Percentiles rank a stretch among this genome's conserved stretches.
These are phyloP conservation scores for Zapus hudsonius DNA, from an alignment of 2,113 vertebrate genomes.

Conservation along the genomic window DNA sequence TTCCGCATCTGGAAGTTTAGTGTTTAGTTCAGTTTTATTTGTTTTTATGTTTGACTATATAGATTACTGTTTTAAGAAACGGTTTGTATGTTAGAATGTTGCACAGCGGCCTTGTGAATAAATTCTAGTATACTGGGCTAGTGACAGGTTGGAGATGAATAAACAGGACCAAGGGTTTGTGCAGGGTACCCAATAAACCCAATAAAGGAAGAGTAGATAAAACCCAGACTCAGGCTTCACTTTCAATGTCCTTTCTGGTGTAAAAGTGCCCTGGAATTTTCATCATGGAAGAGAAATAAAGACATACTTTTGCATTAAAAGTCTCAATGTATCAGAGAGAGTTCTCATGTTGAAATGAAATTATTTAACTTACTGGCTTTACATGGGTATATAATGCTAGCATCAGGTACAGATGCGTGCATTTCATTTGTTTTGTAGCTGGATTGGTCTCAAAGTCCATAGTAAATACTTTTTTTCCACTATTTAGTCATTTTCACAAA, in stretches of 20 bases:
- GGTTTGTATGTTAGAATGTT: neutral
- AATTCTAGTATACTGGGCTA: neutral
- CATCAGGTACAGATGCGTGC: neutral
- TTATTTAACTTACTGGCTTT: too few relatives aligned
- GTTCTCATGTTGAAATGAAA: neutral
- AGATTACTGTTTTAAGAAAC: neutral
- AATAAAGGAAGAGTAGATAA: neutral
- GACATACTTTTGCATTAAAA: neutral
- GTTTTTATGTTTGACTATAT: slow-evolving; percentile 1
- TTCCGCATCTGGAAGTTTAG: neutral
- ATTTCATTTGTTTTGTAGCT: neutral
- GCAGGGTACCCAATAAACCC: neutral
- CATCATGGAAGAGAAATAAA: neutral
- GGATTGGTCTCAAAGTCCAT: neutral
- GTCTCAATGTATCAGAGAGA: neutral
- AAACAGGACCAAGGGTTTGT: neutral
- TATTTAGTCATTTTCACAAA: neutral
- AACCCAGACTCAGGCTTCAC: neutral
- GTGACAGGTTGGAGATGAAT: neutral
- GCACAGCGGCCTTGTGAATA: neutral
- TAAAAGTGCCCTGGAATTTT: neutral
- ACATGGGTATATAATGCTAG: neutral
- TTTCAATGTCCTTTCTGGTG: neutral
- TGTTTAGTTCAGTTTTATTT: neutral
- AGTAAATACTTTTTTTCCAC: neutral